Evolutionary conservation across 2,888 invertebrate species (phyloP), one percentile per base, ranked within the genome.

Genomic region (Agelastica alni): DNA sequence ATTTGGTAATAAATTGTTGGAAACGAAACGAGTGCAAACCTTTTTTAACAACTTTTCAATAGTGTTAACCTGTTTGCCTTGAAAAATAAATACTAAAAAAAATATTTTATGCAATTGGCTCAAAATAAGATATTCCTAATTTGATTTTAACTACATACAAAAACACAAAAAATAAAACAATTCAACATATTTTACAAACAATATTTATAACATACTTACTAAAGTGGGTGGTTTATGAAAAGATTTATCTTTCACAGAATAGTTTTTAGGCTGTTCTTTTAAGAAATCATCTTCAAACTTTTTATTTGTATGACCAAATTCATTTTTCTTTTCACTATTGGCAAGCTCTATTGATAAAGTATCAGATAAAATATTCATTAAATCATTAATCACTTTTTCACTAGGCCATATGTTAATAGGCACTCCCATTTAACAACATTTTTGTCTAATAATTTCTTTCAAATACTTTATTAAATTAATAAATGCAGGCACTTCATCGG

Each of bases 401-500:
- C 12, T 7, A 2, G 53, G 53, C 36, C 20, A 42, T 20, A 13
- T 4, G 14, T 34, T 26, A 10, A 18, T 7, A 9, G 42, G 10
- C 4, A 44, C 13, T 3, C 34, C 4, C 28, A 13, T n/a, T 0
- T 13, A 7, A 2, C 12, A 6, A 28, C 53, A 53, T 20, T 30
- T n/a, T 17, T 13, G 28, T 14, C 3, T 34, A 10, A 53, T 36
- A 18, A 28, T 53, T 14, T 53, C 53, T 42, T 36, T 51, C 17
- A 55, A 20, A 41, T 55, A 51, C 18, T 39, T 28, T 13, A 55
- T 30, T 34, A 55, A 37, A 48, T 48, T n/a, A n/a, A n/a, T n/a
- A n/a, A n/a, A n/a, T 5, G 22, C 5, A 22, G 22, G 22, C 22
- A 22, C 22, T 22, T 22, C 22, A 4, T 30, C 12, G 31, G 31